Evolutionary conservation across 2,797 vertebrate species (phyloP), one percentile per base, ranked within the genome.

Genomic region (Malurus leucopterus): DNA sequence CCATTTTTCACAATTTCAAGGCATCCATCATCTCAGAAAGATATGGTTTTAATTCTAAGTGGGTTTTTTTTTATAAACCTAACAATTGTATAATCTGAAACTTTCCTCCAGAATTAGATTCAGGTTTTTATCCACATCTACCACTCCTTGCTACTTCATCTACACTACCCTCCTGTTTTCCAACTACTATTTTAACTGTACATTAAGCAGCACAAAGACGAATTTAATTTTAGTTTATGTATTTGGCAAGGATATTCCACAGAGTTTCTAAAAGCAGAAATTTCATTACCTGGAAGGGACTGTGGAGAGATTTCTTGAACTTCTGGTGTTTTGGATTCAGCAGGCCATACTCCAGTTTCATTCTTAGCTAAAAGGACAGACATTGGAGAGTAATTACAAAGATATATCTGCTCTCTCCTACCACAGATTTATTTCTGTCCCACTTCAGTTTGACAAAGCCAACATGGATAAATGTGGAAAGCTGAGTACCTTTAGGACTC

Each of bases 251-350:
- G 49, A 26, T 32, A 79, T 61, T 79, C 15, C 29, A 26, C 15
- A n/a, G 29, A 36, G 8, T 77, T 92, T 89, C 82, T 86, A 74
- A 68, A 94, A 77, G 58, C 6, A 82, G 59, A 65, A 30, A 70
- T 94, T 68, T 91, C 54, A 74, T 96, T 96, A 97, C 97, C 97
- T 94, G 96, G 96, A 61, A 96, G 53, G 14, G 93, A 93, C 38
- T 90, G 91, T n/a, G 96, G 86, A 27, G 96, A 89, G 38, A 96
- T 94, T 91, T 97, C 96, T 95, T 97, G 96, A 76, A 96, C 89
- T 76, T 95, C 94, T 82, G 96, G 88, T 78, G 96, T 97, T 96
- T 97, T 97, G 81, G 96, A 97, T 96, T 97, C 96, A 80, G 95
- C 96, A 69, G 97, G 96, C 95, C 96, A 96, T 51, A 90, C 71